Evolutionary conservation across 2,888 invertebrate species (phyloP), one percentile per base, ranked within the genome.

Genomic region (Conus canariensis): DNA sequence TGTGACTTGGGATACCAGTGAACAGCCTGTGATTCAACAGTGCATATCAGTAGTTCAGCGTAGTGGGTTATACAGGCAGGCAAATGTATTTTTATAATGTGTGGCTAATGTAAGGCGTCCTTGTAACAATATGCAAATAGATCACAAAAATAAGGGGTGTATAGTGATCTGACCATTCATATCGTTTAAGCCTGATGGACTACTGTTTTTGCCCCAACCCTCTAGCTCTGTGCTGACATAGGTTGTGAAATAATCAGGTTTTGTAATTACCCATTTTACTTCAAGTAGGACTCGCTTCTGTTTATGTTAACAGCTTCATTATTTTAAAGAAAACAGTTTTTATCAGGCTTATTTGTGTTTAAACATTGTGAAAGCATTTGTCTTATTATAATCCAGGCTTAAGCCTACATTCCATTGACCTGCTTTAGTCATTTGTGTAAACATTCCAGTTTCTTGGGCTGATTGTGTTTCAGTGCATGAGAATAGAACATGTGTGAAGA

Each of bases 51-150:
- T 83, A 58, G 82, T 56, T 83, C 10, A 25, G 19, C 16, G 7
- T 9, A 25, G 10, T 5, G 58, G 82, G 56, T 22, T 58, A 7
- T 58, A 25, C 56, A 83, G 82, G 58, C 22, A 16, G n/a, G 6
- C 25, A 83, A 58, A 25, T 83, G 58, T 83, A 83, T 83, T 83
- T n/a, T 83, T 83, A 25, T 83, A 80, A 45, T 8, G 22, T 16
- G 45, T 45, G 22, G 30, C 12, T 12, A 22, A 12, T 80, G 45
- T 80, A 83, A 56, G 45, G 80, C 80, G 14, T 83, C 82, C 58
- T 83, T 58, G 58, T 7, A 83, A 58, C 56, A 10, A 83, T 83
- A 83, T 83, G 82, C 82, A 83, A 83, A 83, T 22, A 58, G 77
- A 80, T 80, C 77, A 83, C 58, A 83, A 58, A 19, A 83, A 58